Conservation (phyloP, 37 sponge, comb jelly and placozoan species). For the Ephydatia muelleri region DNA sequence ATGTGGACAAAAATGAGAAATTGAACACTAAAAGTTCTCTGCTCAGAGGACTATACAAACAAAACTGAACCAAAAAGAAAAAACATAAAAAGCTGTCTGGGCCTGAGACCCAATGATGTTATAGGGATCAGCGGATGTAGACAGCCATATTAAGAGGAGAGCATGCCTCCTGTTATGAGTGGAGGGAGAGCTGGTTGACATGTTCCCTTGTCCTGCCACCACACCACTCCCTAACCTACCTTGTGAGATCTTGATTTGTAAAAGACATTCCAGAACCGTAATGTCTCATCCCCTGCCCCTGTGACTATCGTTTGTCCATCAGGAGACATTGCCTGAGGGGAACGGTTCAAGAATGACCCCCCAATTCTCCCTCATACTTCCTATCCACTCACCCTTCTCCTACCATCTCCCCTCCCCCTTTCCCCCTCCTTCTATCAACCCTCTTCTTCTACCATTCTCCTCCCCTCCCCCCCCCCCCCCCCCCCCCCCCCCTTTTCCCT, state of each 20-base stretch:
- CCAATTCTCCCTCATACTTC: not conserved
- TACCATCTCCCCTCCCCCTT: too few relatives aligned
- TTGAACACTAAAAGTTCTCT: not conserved
- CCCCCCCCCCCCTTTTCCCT: not conserved
- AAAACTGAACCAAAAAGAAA: not conserved
- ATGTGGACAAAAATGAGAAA: not conserved
- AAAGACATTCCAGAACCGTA: constrained; percentile 97
- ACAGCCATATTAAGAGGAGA: constrained; percentile 63
- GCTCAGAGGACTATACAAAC: not conserved
- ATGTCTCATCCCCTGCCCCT: constrained; percentile 93
- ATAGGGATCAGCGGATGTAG: constrained; percentile 41
- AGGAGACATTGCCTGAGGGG: constrained; percentile 86
- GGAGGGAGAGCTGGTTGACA: not conserved
- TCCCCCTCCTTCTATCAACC: too few relatives aligned
- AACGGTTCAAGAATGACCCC: not conserved
- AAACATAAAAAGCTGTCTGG: not conserved
- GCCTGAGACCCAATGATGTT: not conserved
- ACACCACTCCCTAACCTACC: constrained; percentile 9
- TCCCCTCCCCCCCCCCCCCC: too few relatives aligned
- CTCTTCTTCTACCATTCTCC: too few relatives aligned
- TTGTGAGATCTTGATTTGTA: constrained; percentile 81
- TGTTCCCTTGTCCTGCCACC: not conserved
- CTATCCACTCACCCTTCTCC: not conserved
- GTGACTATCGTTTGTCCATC: constrained; percentile 95
- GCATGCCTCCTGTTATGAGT: constrained; percentile 37